Evolutionary conservation across 2,888 invertebrate species (phyloP).

Genomic region (Nomada lathburiana): DNA sequence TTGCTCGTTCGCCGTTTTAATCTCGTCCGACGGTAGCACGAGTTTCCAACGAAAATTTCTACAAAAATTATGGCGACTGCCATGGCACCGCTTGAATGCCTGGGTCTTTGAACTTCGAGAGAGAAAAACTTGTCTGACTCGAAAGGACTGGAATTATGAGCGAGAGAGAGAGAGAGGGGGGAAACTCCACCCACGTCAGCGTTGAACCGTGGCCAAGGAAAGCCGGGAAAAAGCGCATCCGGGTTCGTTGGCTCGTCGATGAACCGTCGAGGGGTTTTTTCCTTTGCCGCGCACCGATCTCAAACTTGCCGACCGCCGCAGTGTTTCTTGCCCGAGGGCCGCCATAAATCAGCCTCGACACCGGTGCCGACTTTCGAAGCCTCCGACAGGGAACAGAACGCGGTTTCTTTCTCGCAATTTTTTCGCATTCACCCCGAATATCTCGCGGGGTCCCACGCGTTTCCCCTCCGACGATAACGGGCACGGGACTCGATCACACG

Average conservation of each 20-base stretch:
- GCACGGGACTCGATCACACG: not conserved
- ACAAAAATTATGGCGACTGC: too few species aligned
- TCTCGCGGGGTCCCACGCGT: not conserved
- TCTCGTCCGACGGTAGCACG: too few species aligned
- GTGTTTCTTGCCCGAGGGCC: conserved; percentile 20
- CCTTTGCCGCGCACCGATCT: conserved; percentile 16
- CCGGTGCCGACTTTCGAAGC: not conserved
- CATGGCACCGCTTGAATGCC: too few species aligned
- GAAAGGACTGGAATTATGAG: not conserved
- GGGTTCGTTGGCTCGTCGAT: conserved; percentile 24
- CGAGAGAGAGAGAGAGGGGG: not conserved
- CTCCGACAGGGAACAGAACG: not conserved
- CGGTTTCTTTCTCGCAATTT: not conserved
- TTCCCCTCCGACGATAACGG: not conserved
- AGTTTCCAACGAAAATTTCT: too few species aligned
- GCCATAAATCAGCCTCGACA: conserved; percentile 38
- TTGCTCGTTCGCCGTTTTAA: not conserved
- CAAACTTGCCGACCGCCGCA: not conserved
- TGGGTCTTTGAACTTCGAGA: too few species aligned
- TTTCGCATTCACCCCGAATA: not conserved
- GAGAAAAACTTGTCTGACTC: not conserved
- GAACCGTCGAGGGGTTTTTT: conserved; percentile 5
- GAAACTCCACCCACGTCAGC: not conserved
- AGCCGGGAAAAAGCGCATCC: conserved; percentile 9
- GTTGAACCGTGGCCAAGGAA: not conserved